Conservation (phyloP, 2,113 vertebrate species). For the Tragelaphus buxtoni region DNA sequence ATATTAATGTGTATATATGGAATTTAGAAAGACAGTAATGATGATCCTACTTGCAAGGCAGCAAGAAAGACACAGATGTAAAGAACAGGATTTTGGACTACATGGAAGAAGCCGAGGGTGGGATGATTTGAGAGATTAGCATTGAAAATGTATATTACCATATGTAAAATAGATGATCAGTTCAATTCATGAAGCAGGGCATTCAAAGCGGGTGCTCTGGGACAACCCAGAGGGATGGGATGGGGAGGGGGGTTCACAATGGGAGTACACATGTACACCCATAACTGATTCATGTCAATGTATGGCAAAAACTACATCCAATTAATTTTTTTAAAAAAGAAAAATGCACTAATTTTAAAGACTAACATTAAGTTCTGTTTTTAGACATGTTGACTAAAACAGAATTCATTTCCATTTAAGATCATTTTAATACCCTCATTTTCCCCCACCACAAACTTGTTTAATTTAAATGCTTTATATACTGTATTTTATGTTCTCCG, state of each 20-base stretch:
- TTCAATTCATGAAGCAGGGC: not conserved
- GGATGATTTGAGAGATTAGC: not conserved
- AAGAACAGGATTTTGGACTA: not conserved
- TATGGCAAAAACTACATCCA: not conserved
- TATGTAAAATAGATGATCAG: not conserved
- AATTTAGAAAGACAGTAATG: not conserved
- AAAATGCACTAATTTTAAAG: not conserved
- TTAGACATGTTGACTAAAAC: not conserved
- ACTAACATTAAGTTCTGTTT: not conserved
- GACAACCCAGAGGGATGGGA: not conserved
- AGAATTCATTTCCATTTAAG: not conserved
- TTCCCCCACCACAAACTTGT: not conserved
- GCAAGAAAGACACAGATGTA: not conserved
- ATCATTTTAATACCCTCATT: not conserved
- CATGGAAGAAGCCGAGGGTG: not conserved
- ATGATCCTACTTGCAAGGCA: not conserved
- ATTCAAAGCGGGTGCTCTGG: not conserved
- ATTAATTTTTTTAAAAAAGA: not conserved
- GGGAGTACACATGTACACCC: not conserved
- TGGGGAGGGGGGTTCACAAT: not conserved
- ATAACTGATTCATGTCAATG: rapidly evolving
- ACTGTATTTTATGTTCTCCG: not conserved
- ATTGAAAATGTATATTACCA: not conserved
- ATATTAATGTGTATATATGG: not conserved
- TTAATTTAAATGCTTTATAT: not conserved